A percentile compares a stretch with the other conserved stretches of the same genome.
Conservation (phyloP, 2,113 vertebrate species). For the Coptodon bakossiorum region DNA sequence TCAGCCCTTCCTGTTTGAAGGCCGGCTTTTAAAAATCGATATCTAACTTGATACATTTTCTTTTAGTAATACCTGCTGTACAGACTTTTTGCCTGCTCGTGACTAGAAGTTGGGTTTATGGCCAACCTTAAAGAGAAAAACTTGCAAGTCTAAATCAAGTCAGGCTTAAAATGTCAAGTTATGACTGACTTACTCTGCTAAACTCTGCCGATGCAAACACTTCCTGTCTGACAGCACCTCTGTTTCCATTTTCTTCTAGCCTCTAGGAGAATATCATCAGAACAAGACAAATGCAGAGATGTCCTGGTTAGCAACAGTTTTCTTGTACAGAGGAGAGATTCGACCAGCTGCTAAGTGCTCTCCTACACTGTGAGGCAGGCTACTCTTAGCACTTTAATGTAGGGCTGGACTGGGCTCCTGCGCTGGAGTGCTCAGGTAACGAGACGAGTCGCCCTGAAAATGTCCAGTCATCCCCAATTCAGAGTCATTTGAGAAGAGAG, state of each 20-base stretch:
- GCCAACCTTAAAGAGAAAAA: background rate
- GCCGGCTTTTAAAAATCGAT: rapidly evolving
- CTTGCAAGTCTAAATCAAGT: background rate
- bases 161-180: background rate
- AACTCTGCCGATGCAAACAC: background rate
- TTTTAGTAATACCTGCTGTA: rapidly evolving
- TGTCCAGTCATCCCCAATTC: background rate
- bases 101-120: background rate
- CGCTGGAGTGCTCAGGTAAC: background rate
- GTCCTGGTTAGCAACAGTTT: background rate
- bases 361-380: background rate
- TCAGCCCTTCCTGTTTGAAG: rapidly evolving
- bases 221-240: background rate
- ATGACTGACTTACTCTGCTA: background rate
- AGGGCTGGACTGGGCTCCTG: background rate
- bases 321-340: background rate
- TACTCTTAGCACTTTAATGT: background rate
- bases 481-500: rapidly evolving
- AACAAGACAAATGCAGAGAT: background rate
- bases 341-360: background rate
- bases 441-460: background rate
- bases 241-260: background rate
- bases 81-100: background rate
- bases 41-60: rapidly evolving
- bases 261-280: background rate